Evolutionary conservation across 2,888 invertebrate genomes (phyloP), one percentile per base, ranked within the genome.

Genomic region (Hecatera dysodea): DNA sequence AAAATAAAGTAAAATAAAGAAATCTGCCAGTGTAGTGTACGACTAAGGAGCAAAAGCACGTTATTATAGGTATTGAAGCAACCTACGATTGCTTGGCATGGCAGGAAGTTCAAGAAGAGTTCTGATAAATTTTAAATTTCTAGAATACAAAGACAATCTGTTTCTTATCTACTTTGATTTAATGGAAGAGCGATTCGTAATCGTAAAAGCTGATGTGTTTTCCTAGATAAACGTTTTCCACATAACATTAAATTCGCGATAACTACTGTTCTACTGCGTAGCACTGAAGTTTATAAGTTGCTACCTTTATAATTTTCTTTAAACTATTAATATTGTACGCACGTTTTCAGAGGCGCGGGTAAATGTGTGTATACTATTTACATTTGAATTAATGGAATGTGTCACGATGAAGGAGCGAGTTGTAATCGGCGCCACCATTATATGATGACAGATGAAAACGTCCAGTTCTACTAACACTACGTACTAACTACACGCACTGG

Each of bases 311-410:
- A 62, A 53, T 59, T 59, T n/a, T 67, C 56, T 29, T 55, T 29
- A 22, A 44, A 22, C 50, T 66, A 56, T 67, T 74, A 50, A 66
- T 68, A 53, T 69, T 24, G 11, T n/a, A 63, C 64, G 59, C 67
- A 75, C 60, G 65, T 72, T 72, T 69, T 83, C 62, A 67, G 81
- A 77, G 33, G 12, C 8, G 50, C 63, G 59, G 27, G 39, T 19
- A 24, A 46, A 55, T 63, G 44, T 52, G 48, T 33, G 59, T 42
- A 24, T 60, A n/a, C n/a, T n/a, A 55, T 78, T 44, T 60, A 70
- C 33, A 24, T 39, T 42, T 27, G 2, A 15, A 17, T n/a, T 71
- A 61, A 50, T 71, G 22, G 36, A 48, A 50, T 50, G 42, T 44
- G 42, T 12, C 24, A 44, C 24, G 56, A 61, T 72, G 72, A 61